Conservation (phyloP, 2,888 invertebrate species). For the Odontocerum albicorne region DNA sequence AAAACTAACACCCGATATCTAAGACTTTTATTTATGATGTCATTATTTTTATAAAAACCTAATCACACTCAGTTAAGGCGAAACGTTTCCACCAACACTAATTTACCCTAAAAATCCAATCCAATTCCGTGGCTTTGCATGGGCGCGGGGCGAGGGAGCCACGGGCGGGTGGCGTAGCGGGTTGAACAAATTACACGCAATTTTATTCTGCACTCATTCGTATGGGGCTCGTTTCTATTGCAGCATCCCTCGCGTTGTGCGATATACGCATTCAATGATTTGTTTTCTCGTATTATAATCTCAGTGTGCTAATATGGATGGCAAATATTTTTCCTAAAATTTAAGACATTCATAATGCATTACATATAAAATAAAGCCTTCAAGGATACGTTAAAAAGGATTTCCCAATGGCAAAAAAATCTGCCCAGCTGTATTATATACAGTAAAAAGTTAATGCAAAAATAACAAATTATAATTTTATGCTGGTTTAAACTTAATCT, state of each 20-base stretch:
- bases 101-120: slow-evolving; percentile 3
- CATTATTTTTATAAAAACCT: neutral
- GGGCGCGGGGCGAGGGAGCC: neutral
- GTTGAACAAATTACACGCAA: slow-evolving; percentile 28
- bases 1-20: neutral
- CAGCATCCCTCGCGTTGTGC: neutral
- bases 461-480: no score
- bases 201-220: slow-evolving; percentile 27
- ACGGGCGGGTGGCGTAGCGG: neutral
- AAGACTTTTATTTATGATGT: neutral
- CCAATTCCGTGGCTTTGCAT: slow-evolving; percentile 3
- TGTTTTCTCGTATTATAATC: no score
- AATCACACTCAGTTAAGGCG: neutral
- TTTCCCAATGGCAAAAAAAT: no score
- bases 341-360: no score
- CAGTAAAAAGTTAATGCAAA: no score
- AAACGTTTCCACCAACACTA: neutral
- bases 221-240: slow-evolving; percentile 20
- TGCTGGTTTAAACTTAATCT: no score
- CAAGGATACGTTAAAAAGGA: no score
- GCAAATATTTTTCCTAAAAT: no score
- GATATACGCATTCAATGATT: no score
- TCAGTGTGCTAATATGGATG: no score
- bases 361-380: no score
- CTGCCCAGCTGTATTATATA: no score